Evolutionary conservation across 2,113 vertebrate species (phyloP).

Genomic region (Zosterops japonicus): DNA sequence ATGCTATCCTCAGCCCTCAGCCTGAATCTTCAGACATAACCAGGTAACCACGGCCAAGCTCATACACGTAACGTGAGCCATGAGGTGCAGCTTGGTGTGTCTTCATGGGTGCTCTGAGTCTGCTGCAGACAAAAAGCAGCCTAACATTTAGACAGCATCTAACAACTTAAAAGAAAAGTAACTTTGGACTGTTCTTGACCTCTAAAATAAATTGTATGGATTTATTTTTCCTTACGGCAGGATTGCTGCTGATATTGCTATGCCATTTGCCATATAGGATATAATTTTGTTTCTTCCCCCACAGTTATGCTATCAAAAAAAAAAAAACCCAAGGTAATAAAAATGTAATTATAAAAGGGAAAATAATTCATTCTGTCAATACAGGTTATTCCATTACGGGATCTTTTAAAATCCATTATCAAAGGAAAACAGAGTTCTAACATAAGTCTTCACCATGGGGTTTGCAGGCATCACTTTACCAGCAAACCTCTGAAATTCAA

Average conservation of each 20-base stretch:
- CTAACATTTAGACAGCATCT: background rate
- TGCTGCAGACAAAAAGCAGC: background rate
- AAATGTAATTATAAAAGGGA: background rate
- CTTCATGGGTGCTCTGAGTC: background rate
- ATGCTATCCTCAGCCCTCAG: background rate
- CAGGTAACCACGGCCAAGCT: background rate
- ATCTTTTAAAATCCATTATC: background rate
- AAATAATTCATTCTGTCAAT: background rate
- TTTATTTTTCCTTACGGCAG: background rate
- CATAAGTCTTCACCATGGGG: background rate
- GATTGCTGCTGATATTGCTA: background rate
- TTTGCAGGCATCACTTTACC: background rate
- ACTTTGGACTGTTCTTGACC: background rate
- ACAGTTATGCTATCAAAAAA: background rate
- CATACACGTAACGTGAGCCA: rapidly evolving
- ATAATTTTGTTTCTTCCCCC: background rate
- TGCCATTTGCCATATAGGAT: background rate
- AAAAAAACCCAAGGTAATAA: background rate
- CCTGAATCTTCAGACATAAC: background rate
- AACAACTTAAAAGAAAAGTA: background rate
- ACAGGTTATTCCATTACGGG: background rate
- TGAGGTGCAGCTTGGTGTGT: background rate
- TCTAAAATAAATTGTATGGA: background rate
- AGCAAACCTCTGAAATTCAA: background rate
- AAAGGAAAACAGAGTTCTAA: background rate